Percentiles rank a stretch among this genome's conserved stretches.
Evolutionary conservation across 2,797 vertebrate genomes (phyloP).

Genomic region (Mionectes olivaceus): DNA sequence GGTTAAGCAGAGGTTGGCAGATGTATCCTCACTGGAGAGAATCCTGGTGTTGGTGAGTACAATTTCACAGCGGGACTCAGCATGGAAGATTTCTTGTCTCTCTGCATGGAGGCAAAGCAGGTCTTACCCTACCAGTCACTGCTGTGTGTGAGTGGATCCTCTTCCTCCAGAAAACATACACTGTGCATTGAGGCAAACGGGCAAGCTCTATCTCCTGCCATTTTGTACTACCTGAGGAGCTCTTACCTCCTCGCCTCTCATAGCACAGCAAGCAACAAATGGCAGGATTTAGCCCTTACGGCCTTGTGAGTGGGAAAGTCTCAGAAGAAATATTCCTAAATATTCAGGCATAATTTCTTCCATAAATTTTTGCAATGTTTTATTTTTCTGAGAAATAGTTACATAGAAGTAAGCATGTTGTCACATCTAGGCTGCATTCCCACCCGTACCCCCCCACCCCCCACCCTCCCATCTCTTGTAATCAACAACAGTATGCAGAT

Average conservation of each 20-base stretch:
- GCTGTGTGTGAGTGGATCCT: neutral
- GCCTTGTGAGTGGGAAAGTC: neutral
- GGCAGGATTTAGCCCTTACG: neutral
- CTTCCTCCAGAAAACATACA: neutral
- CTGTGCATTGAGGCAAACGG: neutral
- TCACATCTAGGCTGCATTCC: neutral
- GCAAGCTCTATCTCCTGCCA: neutral
- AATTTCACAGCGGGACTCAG: neutral
- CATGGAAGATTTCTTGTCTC: neutral
- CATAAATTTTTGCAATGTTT: neutral
- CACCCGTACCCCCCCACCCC: accelerated
- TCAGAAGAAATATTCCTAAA: neutral
- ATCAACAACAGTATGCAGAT: constrained; percentile 1
- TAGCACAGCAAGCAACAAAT: neutral
- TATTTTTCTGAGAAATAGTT: neutral
- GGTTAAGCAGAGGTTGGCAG: neutral
- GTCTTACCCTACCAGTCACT: neutral
- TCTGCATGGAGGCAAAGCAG: neutral
- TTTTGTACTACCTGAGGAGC: neutral
- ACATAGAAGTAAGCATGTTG: neutral
- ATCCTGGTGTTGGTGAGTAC: neutral
- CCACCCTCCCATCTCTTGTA: neutral
- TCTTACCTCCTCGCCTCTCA: neutral
- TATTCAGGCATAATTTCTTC: neutral
- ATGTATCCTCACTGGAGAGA: neutral